These are phyloP conservation scores for Heliopora coerulea DNA, from an alignment of 92 coral and sea anemone species.

Conservation along the genomic window DNA sequence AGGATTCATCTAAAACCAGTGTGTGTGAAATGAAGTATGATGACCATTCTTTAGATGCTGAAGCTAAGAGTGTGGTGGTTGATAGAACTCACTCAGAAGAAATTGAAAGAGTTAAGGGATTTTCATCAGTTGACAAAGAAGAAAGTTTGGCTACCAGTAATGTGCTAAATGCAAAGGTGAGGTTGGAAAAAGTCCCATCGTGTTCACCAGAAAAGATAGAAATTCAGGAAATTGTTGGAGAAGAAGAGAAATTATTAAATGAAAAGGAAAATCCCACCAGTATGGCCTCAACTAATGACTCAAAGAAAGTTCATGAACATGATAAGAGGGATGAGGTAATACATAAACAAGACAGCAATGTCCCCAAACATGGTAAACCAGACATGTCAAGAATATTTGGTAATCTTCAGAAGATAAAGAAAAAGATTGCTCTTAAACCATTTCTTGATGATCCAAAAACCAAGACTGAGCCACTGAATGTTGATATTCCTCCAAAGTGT, in stretches of 20 bases:
- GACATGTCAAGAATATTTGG: not conserved
- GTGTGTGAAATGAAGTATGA: not conserved
- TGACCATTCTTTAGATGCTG: not conserved
- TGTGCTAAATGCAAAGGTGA: too few species aligned
- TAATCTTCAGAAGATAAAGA: conserved; percentile 4
- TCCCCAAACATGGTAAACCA: not conserved
- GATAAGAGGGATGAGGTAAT: not conserved
- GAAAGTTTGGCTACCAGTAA: not conserved
- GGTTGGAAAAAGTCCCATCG: not conserved
- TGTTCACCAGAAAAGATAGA: not conserved
- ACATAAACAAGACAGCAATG: not conserved
- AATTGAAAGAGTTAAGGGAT: not conserved
- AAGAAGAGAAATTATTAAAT: not conserved
- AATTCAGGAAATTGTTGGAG: not conserved
- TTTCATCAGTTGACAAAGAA: not conserved
- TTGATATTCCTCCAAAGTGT: not conserved
- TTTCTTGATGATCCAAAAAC: not conserved
- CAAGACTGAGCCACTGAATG: not conserved
- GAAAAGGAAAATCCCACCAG: not conserved
- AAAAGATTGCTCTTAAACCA: not conserved
- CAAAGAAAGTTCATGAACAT: not conserved
- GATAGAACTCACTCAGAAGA: not conserved
- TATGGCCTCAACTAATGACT: too few species aligned
- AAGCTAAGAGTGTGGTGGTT: not conserved
- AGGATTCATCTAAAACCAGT: not conserved